Evolutionary conservation across 2,113 vertebrate genomes (phyloP), one percentile per base, ranked within the genome.

Genomic region (Vireo altiloquus): DNA sequence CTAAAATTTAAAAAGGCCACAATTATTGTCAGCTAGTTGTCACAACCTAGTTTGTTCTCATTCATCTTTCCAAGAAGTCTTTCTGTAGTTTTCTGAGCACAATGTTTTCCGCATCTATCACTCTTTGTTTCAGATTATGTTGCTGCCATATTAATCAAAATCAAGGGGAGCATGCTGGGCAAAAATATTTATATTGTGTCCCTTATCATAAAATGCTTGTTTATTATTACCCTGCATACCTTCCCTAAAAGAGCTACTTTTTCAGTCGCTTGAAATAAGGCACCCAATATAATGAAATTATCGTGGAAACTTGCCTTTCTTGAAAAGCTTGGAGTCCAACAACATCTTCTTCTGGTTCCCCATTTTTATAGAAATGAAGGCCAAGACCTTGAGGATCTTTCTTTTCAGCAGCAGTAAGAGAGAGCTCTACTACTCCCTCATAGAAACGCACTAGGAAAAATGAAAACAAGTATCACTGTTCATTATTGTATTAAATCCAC

Each of bases 311-410:
- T 89, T 90, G 97, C 99, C 99, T 99, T 81, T 99, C 99, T 95
- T 99, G 99, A 96, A 99, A 99, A 93, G 99, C 99, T 87, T 99
- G 99, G 71, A 99, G 97, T 40, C 99, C 99, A 31, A 96, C 97
- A 37, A 97, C 86, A 93, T 99, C 99, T 54, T 99, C 99, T 95
- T 99, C 99, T n/a, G 99, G 99, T 95, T 99, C 99, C 87, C 99
- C 99, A 42, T 99, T 99, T 96, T 99, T 99, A 97, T 99, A 99
- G 95, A 99, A 99, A 97, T 99, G 99, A 60, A 99, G 99, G 11
- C 99, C 99, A 65, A 99, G 98, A 40, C 99, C 98, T 95, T 99
- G 99, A 15, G 99, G 99, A 95, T 99, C 99, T 94, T 99, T 99
- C 75, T 99, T 99, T 92, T 96, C 99, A 40, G 99, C 99, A 64